Conservation (phyloP, 2,888 invertebrate genomes). For the Adineta ricciae region DNA sequence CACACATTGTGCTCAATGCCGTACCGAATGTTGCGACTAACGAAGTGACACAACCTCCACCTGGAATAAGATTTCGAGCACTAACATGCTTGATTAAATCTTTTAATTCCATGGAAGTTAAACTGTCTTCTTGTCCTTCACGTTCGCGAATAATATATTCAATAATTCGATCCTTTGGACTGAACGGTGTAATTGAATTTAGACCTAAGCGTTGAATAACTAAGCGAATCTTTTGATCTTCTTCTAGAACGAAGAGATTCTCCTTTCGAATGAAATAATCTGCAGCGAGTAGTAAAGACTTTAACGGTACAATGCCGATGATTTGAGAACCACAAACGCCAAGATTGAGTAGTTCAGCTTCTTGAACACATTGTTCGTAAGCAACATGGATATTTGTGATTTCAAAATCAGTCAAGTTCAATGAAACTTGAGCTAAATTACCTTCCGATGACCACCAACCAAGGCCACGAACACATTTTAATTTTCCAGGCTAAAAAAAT, state of each 20-base stretch:
- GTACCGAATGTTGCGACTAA: slow-evolving; percentile 53
- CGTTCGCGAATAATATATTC: slow-evolving; percentile 41
- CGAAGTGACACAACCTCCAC: slow-evolving; percentile 55
- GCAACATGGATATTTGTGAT: slow-evolving; percentile 53
- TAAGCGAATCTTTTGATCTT: slow-evolving; percentile 55
- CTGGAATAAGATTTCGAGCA: slow-evolving; percentile 36
- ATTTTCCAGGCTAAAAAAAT: slow-evolving; percentile 48
- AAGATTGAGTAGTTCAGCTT: slow-evolving; percentile 49
- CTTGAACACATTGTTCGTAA: slow-evolving; percentile 50
- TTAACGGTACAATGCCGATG: slow-evolving; percentile 53
- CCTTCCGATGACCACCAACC: slow-evolving; percentile 57
- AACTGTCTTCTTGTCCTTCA: not conserved
- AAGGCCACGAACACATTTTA: slow-evolving; percentile 54
- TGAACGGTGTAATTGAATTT: slow-evolving; percentile 53
- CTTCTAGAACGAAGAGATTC: slow-evolving; percentile 54
- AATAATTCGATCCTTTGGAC: slow-evolving; percentile 52
- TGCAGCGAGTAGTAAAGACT: slow-evolving; percentile 48
- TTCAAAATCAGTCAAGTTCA: slow-evolving; percentile 54
- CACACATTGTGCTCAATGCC: slow-evolving; percentile 54
- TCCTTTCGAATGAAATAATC: slow-evolving; percentile 54
- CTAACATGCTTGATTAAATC: not conserved
- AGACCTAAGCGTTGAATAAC: slow-evolving; percentile 54
- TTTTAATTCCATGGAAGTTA: not conserved
- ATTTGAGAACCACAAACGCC: slow-evolving; percentile 56
- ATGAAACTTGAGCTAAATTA: slow-evolving; percentile 55